Conservation (phyloP, 2,113 vertebrate species). For the Alaudala cheleensis region DNA sequence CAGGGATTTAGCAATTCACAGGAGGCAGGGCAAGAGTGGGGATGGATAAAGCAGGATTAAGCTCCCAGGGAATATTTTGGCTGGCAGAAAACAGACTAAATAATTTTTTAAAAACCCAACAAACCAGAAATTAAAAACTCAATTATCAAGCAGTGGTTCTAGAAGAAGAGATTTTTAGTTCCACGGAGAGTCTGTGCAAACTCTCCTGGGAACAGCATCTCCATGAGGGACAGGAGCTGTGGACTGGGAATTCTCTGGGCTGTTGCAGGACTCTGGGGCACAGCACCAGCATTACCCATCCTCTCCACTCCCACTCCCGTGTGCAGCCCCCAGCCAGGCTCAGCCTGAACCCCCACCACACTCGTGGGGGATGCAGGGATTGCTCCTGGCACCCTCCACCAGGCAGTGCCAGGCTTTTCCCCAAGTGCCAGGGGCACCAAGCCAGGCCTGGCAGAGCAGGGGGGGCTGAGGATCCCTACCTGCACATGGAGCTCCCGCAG, state of each 20-base stretch:
- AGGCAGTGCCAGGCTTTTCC: background rate
- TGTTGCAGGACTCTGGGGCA: background rate
- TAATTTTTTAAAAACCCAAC: no score
- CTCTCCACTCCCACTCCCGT: rapidly evolving
- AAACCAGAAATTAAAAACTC: background rate
- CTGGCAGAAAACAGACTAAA: background rate
- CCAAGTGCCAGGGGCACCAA: rapidly evolving
- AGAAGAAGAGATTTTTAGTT: background rate
- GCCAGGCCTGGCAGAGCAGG: background rate
- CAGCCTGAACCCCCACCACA: background rate
- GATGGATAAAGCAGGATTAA: background rate
- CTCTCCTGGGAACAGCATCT: background rate
- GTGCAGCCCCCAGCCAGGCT: background rate
- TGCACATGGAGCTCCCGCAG: constrained; percentile 91
- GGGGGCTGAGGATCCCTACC: constrained; percentile 58
- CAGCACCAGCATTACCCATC: rapidly evolving
- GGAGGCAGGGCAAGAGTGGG: background rate
- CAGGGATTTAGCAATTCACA: background rate
- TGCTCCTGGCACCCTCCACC: rapidly evolving
- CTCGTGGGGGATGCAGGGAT: background rate
- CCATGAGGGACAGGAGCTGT: background rate
- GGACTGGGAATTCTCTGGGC: background rate
- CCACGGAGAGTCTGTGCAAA: background rate
- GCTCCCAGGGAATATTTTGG: background rate
- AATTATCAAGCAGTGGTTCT: background rate